Conservation (phyloP, 2,113 vertebrate species). For the Buteo buteo region DNA sequence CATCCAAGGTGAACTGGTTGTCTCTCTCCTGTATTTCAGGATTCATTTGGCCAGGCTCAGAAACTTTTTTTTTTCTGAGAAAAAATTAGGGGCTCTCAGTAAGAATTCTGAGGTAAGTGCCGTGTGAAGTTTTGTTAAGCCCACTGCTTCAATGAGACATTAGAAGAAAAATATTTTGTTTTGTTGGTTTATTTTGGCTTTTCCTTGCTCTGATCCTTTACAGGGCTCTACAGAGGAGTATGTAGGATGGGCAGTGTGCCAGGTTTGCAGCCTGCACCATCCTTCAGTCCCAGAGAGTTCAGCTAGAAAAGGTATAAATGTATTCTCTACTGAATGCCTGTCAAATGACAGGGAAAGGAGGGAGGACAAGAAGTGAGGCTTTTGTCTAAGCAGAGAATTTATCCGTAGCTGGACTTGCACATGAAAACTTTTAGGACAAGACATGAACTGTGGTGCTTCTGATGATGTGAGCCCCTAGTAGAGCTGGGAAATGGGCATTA, state of each 20-base stretch:
- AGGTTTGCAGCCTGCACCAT: background rate
- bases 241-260: background rate
- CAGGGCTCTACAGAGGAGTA: background rate
- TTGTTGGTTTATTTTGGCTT: background rate
- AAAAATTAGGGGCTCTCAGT: background rate
- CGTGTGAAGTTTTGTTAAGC: background rate
- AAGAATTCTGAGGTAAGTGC: background rate
- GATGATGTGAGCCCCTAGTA: accelerated
- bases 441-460: background rate
- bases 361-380: background rate
- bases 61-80: background rate
- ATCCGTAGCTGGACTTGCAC: background rate
- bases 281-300: background rate
- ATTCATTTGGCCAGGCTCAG: background rate
- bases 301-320: background rate
- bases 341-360: background rate
- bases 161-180: background rate
- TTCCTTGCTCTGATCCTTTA: background rate
- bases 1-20: background rate
- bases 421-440: background rate
- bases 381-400: background rate
- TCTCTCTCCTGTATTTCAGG: background rate
- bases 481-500: background rate
- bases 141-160: background rate
- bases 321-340: background rate